Base-by-base conservation (phyloP, 2,888 invertebrate species). In the Dorcus hopei region DNA sequence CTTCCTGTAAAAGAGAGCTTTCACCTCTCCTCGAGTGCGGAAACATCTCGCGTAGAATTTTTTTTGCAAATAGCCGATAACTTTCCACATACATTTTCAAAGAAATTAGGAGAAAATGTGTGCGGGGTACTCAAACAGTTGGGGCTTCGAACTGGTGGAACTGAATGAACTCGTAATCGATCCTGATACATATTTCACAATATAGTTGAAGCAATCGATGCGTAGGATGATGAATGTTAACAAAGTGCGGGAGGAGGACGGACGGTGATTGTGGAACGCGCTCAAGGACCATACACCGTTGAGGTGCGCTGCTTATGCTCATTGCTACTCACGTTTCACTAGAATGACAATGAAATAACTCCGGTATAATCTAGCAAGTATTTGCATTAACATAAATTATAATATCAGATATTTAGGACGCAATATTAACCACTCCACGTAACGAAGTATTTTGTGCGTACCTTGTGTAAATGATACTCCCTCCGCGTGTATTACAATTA, bases 251-350 rank as follows among this genome's bases (percentile, higher is more conserved):
- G 58, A 51, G 58, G 63, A 58, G 58, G 58, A 61, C 52, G 58
- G 58, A 61, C 52, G 55, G 63, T 63, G 63, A 63, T 63, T 58
- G 61, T 63, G 61, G 58, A 63, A 61, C 61, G 56, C 58, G 58
- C 56, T 61, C 63, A 63, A 63, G 63, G 63, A 61, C 58, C 58
- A 53, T 55, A 54, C 52, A 54, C 45, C 16, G 38, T 38, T 40
- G 51, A 51, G 38, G 54, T 54, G 54, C 48, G 48, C 14, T 47
- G 38, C 48, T 39, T 54, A 38, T 23, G 51, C 51, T 51, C 51
- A 51, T 51, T 51, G 51, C 51, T 51, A 23, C 51, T 51, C 51
- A 51, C 51, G 51, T 51, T 51, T 51, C 51, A 40, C 51, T 38
- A 11, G 38, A 51, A 51, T 51, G 51, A 51, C 51, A 51, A 51